phyloP scores from a whole-genome alignment of 2,113 vertebrate genomes.

The Montifringilla adamsi region DNA sequence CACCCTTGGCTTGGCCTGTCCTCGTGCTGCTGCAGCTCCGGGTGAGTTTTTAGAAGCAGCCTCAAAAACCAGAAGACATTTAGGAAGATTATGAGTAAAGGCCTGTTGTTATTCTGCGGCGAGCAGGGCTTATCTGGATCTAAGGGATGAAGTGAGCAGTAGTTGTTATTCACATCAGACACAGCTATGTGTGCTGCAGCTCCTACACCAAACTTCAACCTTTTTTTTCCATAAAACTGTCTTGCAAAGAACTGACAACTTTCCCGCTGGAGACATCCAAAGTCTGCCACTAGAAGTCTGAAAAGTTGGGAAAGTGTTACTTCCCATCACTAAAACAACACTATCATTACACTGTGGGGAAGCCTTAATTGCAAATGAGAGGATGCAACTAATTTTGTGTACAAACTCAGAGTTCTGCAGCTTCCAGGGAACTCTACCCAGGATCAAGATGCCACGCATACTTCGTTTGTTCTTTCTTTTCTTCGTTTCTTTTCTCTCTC shows the following conservation, averaged over 20 bases:
- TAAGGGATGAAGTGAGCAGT: neutral
- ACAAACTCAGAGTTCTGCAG: neutral
- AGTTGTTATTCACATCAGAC: neutral
- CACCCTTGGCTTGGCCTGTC: neutral
- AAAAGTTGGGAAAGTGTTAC: neutral
- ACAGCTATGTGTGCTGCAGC: neutral
- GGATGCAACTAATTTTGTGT: neutral
- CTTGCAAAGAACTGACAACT: neutral
- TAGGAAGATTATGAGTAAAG: neutral
- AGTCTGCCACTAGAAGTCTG: neutral
- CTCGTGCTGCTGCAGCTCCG: neutral
- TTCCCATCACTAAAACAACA: neutral
- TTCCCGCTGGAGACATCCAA: neutral
- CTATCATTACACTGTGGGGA: neutral
- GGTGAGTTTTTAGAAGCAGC: neutral
- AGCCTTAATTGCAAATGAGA: neutral
- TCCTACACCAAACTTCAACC: neutral
- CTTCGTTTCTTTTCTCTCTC: neutral
- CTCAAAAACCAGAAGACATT: neutral
- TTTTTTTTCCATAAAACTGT: neutral
- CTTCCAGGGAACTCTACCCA: neutral
- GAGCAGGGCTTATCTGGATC: neutral
- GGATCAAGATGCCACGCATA: constrained; percentile 40
- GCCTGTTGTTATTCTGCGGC: neutral
- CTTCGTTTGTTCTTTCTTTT: constrained; percentile 29